Evolutionary conservation across 2,797 vertebrate genomes (phyloP), one percentile per base, ranked within the genome.

Genomic region (Podarcis siculus): DNA sequence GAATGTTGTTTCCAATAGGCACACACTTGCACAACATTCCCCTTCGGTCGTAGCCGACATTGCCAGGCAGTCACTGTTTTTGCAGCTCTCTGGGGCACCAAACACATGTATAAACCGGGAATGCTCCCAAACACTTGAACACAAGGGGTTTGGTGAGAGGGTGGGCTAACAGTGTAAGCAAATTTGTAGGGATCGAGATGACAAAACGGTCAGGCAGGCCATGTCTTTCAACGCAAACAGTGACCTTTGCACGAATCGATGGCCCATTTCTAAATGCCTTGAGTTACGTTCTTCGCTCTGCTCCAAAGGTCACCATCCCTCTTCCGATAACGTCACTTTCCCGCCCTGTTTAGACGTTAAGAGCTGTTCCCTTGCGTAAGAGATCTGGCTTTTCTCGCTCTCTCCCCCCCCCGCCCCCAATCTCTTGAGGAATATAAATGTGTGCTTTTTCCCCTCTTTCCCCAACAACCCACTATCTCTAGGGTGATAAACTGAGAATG

Each of bases 251-350:
- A 5, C 10, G 0, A 55, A 55, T 55, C 13, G 13, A 69, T 83
- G 55, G 1, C 61, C 76, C 3, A 5, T 89, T 3, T 2, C 9
- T 27, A 49, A 49, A 76, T 81, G 89, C 89, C 35, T 3, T 2
- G 86, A 5, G 75, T 35, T 80, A 5, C 15, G 15, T 64, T 0
- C 9, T 64, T 0, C 4, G 45, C 39, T 0, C 45, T 23, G 58
- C 87, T 89, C 2, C 92, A 85, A 90, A 94, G 92, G 92, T 91
- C 76, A 0, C 12, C 19, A 55, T 55, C 49, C 0, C 37, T 69
- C 72, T 78, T 81, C 23, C 23, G 2, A 3, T 66, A 55, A 45
- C 23, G 25, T 45, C 76, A 0, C 32, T 71, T 17, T 79, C n/a
- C 32, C 0, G 4, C 71, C 64, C 85, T 66, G 91, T 45, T 49